Base-by-base conservation (phyloP, 2,113 vertebrate species). In the Setophaga petechia region DNA sequence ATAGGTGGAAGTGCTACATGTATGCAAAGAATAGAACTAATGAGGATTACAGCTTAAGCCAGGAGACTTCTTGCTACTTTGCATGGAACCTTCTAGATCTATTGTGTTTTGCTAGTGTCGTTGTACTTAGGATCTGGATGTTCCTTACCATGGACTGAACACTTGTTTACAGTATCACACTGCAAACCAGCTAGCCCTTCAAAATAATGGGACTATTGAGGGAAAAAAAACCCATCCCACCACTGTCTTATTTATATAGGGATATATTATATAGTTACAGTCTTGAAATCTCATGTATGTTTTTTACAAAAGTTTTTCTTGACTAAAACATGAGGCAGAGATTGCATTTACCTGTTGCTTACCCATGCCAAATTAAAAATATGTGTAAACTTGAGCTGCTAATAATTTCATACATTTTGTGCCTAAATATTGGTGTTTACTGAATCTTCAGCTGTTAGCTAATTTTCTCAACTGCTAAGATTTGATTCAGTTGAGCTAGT, bases 151-250 rank as follows among this genome's bases (percentile, higher is more conserved):
- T 10, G 12, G 41, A 44, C 25, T 72, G 47, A 76, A 49, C 1
- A 20, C 11, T 55, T 54, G 23, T 44, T 83, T 51, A 43, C 2
- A 37, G 6, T 41, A 39, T 65, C 21, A 16, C 35, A 17, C 28
- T 84, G 59, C 25, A 63, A 46, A 89, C 0, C 28, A 72, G 4
- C 28, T 63, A 75, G 12, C 6, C 21, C 8, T 75, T 91, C 24
- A 72, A 86, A 79, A 52, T 66, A 82, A 78, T 7, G 2, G 31
- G 16, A 31, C 27, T 62, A 11, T 5, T 94, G 13, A 63, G 15
- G 41, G 21, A 3, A 5, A 24, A 35, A 24, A n/a, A 1, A 0
- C 5, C 5, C 9, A 41, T 21, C 20, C 7, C 10, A n/a, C 10
- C 6, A 23, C 15, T 55, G 7, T 61, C 46, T 59, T 74, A 39